Evolutionary conservation across 2,797 vertebrate species (phyloP).

Genomic region (Malacoctenus gilli): DNA sequence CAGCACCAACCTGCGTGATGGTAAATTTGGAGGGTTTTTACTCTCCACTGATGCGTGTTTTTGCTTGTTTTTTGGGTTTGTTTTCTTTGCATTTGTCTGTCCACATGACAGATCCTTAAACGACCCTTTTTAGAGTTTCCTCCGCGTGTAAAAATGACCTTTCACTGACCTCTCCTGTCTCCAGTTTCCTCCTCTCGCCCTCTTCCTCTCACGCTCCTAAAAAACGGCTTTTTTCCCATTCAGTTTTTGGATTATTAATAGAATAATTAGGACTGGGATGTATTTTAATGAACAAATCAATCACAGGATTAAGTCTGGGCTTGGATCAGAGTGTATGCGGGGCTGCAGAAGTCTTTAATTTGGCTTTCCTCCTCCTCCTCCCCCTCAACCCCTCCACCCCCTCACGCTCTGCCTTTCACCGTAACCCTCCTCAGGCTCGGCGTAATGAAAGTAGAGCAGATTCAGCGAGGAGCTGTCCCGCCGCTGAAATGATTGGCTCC

Average conservation of each 20-base stretch:
- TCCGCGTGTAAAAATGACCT: no score
- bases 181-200: constrained; percentile 3
- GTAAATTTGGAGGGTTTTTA: no score
- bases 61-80: no score
- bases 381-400: constrained; percentile 23
- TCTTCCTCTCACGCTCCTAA: constrained; percentile 7
- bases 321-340: constrained; percentile 41
- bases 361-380: constrained; percentile 25
- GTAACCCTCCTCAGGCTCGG: no score
- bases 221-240: constrained; percentile 43
- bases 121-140: no score
- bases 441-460: constrained; percentile 54
- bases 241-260: constrained; percentile 74
- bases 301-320: constrained; percentile 75
- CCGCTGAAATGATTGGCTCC: constrained; percentile 47
- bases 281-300: constrained; percentile 79
- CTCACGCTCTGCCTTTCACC: constrained; percentile 28
- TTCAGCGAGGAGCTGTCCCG: constrained; percentile 32
- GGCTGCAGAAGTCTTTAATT: constrained; percentile 64
- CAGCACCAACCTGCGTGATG: no score
- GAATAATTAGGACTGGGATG: constrained; percentile 78
- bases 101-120: constrained; percentile 4
- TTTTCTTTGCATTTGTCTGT: background rate
- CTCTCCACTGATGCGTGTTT: no score
- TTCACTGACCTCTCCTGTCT: background rate